Evolutionary conservation across 1,140 invertebrate species (phyloP).

Genomic region (Nymphalis io): DNA sequence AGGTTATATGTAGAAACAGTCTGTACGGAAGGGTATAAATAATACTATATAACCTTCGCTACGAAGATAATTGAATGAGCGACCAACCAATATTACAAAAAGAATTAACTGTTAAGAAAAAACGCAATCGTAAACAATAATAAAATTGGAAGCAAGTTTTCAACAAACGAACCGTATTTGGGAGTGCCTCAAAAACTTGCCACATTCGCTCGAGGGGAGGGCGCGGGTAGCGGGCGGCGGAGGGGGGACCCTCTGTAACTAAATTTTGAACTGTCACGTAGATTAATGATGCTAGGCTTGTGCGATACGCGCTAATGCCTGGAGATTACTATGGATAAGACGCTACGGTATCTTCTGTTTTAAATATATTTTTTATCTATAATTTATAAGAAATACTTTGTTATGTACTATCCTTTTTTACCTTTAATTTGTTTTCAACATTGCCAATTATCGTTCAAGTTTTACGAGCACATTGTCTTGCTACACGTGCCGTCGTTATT

Average conservation of each 20-base stretch:
- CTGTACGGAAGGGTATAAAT: too few relatives aligned
- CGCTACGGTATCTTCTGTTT: constrained; percentile 23
- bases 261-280: constrained; percentile 81
- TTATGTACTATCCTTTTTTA: neutral
- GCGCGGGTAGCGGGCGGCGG: constrained; percentile 31
- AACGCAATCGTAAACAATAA: constrained; percentile 27
- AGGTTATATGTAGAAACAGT: too few relatives aligned
- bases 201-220: constrained; percentile 40
- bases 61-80: neutral
- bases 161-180: constrained; percentile 39
- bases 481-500: too few relatives aligned
- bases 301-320: constrained; percentile 77
- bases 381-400: neutral
- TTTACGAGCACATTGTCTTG: too few relatives aligned
- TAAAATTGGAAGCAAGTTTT: constrained; percentile 31
- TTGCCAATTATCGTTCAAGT: too few relatives aligned
- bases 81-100: neutral
- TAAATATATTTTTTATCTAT: neutral
- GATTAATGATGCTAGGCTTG: constrained; percentile 78
- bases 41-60: too few relatives aligned
- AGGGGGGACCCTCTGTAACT: constrained; percentile 75
- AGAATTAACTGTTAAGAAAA: constrained; percentile 1
- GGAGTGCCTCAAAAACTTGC: constrained; percentile 54
- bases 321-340: constrained; percentile 68
- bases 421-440: neutral